phyloP scores from a whole-genome alignment of 2,797 vertebrate genomes.

The Cynopterus sphinx region DNA sequence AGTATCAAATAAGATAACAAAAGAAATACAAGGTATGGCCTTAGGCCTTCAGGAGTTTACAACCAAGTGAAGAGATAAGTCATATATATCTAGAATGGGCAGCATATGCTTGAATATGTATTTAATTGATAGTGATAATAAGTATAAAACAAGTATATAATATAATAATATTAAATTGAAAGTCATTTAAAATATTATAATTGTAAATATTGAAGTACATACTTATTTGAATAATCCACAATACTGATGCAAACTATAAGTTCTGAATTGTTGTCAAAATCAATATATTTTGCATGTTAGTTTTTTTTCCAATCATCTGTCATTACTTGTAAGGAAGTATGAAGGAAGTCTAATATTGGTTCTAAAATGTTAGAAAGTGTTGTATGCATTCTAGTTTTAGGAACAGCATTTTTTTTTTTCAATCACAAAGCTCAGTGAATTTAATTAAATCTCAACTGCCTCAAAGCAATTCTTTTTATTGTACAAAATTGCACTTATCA shows the following conservation, averaged over 20 bases:
- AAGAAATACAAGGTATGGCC: background rate
- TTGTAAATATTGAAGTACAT: background rate
- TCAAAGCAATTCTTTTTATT: conserved; percentile 65
- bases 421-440: conserved; percentile 54
- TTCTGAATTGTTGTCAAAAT: conserved; percentile 26
- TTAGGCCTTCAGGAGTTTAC: background rate
- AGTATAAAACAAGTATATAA: background rate
- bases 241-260: background rate
- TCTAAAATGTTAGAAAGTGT: background rate
- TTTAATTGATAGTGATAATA: background rate
- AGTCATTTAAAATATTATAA: conserved; percentile 11
- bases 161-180: background rate
- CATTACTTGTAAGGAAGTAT: background rate
- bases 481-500: conserved; percentile 49
- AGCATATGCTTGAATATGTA: background rate
- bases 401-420: conserved; percentile 2
- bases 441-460: conserved; percentile 62
- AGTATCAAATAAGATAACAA: background rate
- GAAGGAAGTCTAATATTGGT: background rate
- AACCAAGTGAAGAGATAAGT: background rate
- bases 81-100: background rate
- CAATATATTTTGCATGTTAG: background rate
- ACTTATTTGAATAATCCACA: background rate
- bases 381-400: background rate
- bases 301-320: background rate